Evolutionary conservation across 2,888 invertebrate species (phyloP), one percentile per base, ranked within the genome.

Genomic region (Nomada flava): DNA sequence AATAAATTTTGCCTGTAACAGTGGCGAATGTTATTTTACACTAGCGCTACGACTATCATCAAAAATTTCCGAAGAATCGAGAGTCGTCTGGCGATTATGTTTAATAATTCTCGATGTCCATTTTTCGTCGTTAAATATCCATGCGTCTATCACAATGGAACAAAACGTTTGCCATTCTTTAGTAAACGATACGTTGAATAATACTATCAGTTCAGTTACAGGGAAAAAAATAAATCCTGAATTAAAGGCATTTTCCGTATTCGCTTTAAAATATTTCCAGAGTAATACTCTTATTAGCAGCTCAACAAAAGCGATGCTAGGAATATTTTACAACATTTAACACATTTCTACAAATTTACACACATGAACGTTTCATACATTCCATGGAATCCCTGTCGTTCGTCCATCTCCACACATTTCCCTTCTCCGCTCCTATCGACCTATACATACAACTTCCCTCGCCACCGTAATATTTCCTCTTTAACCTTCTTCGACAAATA

Each of bases 401-500:
- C 5, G 2, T n/a, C 26, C n/a, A 29, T 36, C 18, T 50, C 26
- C 5, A 50, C 50, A 11, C n/a, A 26, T 2, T 50, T 29, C 23
- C n/a, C 36, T 15, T 20, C 55, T 11, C 55, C 55, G 1, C 23
- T 23, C 11, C 10, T 55, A 55, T 55, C 55, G 1, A 7, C 55
- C 7, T 55, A 20, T 23, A 55, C 52, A 4, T 7, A 15, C 7
- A 15, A 2, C 7, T 52, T n/a, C 9, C 7, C 3, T 0, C 20
- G 52, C 11, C n/a, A 26, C 42, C 42, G 11, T 42, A 18, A 18
- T 23, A 55, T 68, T 44, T 55, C 29, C 67, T 36, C 53, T 55
- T 68, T 55, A 67, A 10, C 36, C 36, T 23, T 42, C 13, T 15
- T 55, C 42, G 44, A 57, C 68, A 44, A 68, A 68, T 44, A 52